Evolutionary conservation across 2,888 invertebrate genomes (phyloP), one percentile per base, ranked within the genome.

Genomic region (Coenonympha arcania): DNA sequence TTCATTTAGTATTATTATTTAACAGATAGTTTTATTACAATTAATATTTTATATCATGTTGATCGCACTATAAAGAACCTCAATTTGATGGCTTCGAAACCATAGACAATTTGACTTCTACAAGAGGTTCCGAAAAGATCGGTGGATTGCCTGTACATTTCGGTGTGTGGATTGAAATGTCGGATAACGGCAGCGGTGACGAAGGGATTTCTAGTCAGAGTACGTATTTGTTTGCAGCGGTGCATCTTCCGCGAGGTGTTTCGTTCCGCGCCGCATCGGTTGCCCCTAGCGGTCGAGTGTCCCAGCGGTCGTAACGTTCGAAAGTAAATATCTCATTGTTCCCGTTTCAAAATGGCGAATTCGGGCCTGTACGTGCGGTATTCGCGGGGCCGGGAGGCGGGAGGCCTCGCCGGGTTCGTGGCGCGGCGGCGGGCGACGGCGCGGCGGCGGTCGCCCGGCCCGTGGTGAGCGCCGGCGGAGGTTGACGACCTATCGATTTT

Each of bases 101-200:
- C 81, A 80, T 77, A 80, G 80, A 80, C 80, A 80, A 78, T 60
- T 67, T 63, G 68, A 78, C 45, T 57, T 55, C 40, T 54, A 50
- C 80, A 78, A 81, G 74, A 66, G 74, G 71, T 76, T 78, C 78
- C 61, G 70, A 73, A 81, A 82, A 79, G 79, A 81, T 81, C 77
- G 80, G 80, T 73, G 83, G 76, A 76, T 82, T 74, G 84, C 80
- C 59, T 64, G 83, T 84, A 81, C 78, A 82, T 74, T 76, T 83
- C 79, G 84, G 84, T 82, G 84, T 79, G 84, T 79, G 84, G 82
- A 81, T 87, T 89, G 86, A 80, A 77, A 92, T 92, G 92, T 92
- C 92, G 88, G 92, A 92, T 89, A 89, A 91, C 88, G 92, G 91
- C 87, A 92, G 91, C 87, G 91, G 90, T 80, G 91, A 92, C 90